These are phyloP conservation scores for Latheticus oryzae DNA, from an alignment of 2,888 invertebrate species.

Conservation along the genomic window DNA sequence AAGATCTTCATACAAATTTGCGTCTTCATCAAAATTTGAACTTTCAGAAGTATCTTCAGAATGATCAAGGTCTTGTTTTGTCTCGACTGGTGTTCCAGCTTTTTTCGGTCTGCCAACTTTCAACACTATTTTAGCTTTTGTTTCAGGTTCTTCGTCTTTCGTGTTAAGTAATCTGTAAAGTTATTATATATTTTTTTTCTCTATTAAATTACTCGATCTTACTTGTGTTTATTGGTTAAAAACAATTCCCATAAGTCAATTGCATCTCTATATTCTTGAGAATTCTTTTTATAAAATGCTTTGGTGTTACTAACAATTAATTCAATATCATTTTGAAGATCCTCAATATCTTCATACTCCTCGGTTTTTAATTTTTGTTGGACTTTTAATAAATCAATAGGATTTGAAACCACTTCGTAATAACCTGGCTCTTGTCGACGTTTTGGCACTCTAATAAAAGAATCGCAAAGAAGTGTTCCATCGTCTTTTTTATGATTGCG, in stretches of 20 bases:
- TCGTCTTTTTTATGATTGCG: slow-evolving; percentile 93
- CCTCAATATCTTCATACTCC: slow-evolving; percentile 94
- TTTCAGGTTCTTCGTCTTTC: slow-evolving; percentile 62
- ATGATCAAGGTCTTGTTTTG: slow-evolving; percentile 66
- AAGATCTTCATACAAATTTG: slow-evolving; percentile 86
- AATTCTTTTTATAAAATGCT: slow-evolving; percentile 90
- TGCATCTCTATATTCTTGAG: slow-evolving; percentile 91
- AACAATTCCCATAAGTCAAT: slow-evolving; percentile 89
- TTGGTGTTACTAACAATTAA: slow-evolving; percentile 94
- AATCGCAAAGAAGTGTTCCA: slow-evolving; percentile 89
- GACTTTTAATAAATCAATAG: slow-evolving; percentile 94
- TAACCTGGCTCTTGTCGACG: slow-evolving; percentile 91
- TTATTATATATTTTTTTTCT: background rate
- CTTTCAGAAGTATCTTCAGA: slow-evolving; percentile 79
- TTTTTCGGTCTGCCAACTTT: slow-evolving; percentile 58
- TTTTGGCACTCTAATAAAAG: slow-evolving; percentile 95
- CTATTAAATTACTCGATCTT: slow-evolving; percentile 42
- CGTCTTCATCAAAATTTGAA: slow-evolving; percentile 80
- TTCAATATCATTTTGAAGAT: slow-evolving; percentile 90
- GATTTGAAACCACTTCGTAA: slow-evolving; percentile 92
- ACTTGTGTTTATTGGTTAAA: slow-evolving; percentile 69
- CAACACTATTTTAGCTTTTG: slow-evolving; percentile 68
- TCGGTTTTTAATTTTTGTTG: slow-evolving; percentile 98
- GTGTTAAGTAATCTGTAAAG: slow-evolving; percentile 54
- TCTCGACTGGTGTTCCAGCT: slow-evolving; percentile 47